Evolutionary conservation across 2,797 vertebrate species (phyloP).

Genomic region (Lateolabrax maculatus): DNA sequence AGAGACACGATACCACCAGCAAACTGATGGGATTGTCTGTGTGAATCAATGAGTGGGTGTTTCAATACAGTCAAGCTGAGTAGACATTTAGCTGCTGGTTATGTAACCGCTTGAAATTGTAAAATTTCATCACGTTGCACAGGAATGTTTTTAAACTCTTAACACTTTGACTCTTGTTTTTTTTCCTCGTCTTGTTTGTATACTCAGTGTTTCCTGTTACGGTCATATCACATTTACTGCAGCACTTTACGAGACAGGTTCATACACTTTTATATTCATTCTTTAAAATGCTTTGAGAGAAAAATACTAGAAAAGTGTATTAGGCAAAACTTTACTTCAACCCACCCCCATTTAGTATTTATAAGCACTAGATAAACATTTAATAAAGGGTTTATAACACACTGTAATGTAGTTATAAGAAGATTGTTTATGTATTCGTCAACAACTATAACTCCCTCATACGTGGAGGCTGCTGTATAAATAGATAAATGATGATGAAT

Average conservation of each 20-base stretch:
- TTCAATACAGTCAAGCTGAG: constrained; percentile 64
- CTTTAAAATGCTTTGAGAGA: constrained; percentile 10
- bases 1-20: constrained; percentile 38
- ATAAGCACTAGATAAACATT: not conserved
- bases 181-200: not conserved
- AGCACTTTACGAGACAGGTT: not conserved
- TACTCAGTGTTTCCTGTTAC: constrained; percentile 4
- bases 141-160: constrained; percentile 25
- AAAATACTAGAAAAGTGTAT: too few relatives aligned
- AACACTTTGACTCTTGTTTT: not conserved
- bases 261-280: not conserved
- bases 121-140: constrained; percentile 35
- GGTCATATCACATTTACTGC: not conserved
- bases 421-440: not conserved
- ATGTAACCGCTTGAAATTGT: constrained; percentile 54
- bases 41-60: constrained; percentile 70
- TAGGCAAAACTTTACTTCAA: not conserved
- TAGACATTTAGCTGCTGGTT: constrained; percentile 61
- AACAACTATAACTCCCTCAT: not conserved
- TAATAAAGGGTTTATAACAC: not conserved
- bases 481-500: not conserved
- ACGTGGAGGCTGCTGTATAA: not conserved
- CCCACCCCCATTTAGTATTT: not conserved
- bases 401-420: not conserved
- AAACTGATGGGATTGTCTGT: constrained; percentile 74